These are phyloP conservation scores for Phrynosoma blainvillii DNA, from an alignment of 2,113 vertebrate genomes.

Conservation along the genomic window DNA sequence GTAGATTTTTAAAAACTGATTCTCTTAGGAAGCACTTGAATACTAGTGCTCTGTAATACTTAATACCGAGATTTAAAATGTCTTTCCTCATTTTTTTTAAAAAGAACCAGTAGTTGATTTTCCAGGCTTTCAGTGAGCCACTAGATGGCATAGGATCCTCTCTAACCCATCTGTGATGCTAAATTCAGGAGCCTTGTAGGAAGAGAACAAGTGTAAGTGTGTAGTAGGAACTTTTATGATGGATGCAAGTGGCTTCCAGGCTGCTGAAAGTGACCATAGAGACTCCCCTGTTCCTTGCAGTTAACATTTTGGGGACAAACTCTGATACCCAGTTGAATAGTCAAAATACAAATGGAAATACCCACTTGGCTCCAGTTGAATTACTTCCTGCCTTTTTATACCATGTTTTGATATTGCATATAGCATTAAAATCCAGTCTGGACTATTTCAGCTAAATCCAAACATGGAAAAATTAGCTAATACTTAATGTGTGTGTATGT, in stretches of 20 bases:
- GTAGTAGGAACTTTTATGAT: neutral
- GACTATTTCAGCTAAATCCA: neutral
- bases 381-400: neutral
- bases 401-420: neutral
- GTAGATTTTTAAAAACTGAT: too few species aligned
- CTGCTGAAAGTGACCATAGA: neutral
- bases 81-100: neutral
- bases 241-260: neutral
- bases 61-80: neutral
- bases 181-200: neutral
- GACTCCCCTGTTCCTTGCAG: neutral
- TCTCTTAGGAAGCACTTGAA: too few species aligned
- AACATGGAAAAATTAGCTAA: neutral
- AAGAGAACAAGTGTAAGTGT: neutral
- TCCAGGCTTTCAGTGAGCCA: neutral
- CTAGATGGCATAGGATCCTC: slow-evolving; percentile 8
- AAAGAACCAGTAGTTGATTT: neutral
- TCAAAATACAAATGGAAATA: neutral
- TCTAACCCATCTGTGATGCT: neutral
- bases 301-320: neutral
- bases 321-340: neutral
- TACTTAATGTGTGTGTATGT: too few species aligned
- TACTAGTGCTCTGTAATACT: neutral
- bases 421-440: neutral
- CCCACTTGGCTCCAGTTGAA: neutral